phyloP scores from a whole-genome alignment of 1,140 invertebrate species.

The Hylyphantes graminicola region DNA sequence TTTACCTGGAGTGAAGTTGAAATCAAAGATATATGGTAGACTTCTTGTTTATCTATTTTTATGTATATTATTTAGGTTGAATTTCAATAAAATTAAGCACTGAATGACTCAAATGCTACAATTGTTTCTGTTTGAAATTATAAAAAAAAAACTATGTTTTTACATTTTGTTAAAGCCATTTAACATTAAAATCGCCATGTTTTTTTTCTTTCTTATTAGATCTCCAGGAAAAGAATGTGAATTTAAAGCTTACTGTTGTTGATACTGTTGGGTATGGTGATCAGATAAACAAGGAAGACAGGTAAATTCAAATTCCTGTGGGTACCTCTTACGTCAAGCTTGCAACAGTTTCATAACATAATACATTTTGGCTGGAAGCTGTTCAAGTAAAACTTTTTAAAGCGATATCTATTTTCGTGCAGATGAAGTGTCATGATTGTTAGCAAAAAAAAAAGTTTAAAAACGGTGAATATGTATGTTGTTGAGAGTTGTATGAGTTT shows the following conservation, averaged over 20 bases:
- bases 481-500: too few species aligned
- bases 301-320: constrained; percentile 52
- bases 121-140: neutral
- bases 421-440: too few species aligned
- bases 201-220: constrained; percentile 70
- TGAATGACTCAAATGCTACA: neutral
- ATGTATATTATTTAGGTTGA: neutral
- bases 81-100: too few species aligned
- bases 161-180: neutral
- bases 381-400: too few species aligned
- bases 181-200: neutral
- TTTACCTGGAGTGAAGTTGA: constrained; percentile 58
- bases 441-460: too few species aligned
- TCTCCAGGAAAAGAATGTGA: constrained; percentile 95
- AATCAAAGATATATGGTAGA: constrained; percentile 59
- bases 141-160: neutral
- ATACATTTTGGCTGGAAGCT: too few species aligned
- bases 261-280: constrained; percentile 99
- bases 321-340: too few species aligned
- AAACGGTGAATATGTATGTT: too few species aligned
- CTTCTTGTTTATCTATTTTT: constrained; percentile 8
- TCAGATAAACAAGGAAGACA: constrained; percentile 98
- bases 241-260: constrained; percentile 94
- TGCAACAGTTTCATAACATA: neutral
- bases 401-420: too few species aligned